Evolutionary conservation across 1,140 invertebrate genomes (phyloP).

Genomic region (Anagrus nilaparvatae): DNA sequence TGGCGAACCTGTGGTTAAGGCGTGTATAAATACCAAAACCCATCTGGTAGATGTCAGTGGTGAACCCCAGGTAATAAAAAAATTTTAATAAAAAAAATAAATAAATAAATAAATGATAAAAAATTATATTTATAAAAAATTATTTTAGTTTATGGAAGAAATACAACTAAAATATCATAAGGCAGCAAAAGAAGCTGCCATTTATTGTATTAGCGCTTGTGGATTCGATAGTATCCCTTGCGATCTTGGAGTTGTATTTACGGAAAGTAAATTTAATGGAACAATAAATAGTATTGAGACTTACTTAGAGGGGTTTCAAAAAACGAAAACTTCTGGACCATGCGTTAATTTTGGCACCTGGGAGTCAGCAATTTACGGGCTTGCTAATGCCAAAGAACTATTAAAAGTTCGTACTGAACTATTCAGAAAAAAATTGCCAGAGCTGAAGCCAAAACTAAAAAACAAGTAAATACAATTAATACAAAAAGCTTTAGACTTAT

Average conservation of each 20-base stretch:
- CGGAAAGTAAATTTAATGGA: slow-evolving; percentile 64
- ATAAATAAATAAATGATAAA: neutral
- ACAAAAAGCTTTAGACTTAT: neutral
- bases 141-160: slow-evolving; percentile 65
- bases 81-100: neutral
- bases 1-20: slow-evolving; percentile 80
- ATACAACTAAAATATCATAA: slow-evolving; percentile 73
- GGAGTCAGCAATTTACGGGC: slow-evolving; percentile 64
- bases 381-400: slow-evolving; percentile 52
- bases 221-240: slow-evolving; percentile 80
- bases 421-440: slow-evolving; percentile 51
- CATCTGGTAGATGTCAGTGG: slow-evolving; percentile 87
- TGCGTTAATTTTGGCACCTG: slow-evolving; percentile 65
- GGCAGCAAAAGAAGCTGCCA: slow-evolving; percentile 58
- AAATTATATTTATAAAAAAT: neutral
- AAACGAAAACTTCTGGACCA: slow-evolving; percentile 29
- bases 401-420: slow-evolving; percentile 48
- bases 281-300: slow-evolving; percentile 58
- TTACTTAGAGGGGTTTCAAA: slow-evolving; percentile 43
- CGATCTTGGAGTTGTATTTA: slow-evolving; percentile 68
- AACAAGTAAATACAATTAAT: slow-evolving; percentile 27
- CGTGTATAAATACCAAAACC: slow-evolving; percentile 67
- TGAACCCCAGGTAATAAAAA: slow-evolving; percentile 55
- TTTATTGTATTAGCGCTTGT: slow-evolving; percentile 77
- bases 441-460: slow-evolving; percentile 47